Evolutionary conservation across 2,797 vertebrate species (phyloP).

Genomic region (Enteromius radiatus): DNA sequence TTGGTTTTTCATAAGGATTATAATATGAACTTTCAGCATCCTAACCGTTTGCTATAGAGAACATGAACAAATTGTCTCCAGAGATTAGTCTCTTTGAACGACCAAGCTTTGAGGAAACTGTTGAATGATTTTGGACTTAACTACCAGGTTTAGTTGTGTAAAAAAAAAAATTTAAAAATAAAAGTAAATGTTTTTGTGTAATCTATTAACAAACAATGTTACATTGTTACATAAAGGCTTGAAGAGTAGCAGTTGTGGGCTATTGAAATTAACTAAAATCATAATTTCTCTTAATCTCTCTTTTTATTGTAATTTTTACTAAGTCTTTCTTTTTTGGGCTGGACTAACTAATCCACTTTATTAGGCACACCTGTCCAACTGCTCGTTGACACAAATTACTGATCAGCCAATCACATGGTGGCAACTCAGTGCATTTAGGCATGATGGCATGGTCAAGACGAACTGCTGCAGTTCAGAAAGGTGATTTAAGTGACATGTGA

Average conservation of each 20-base stretch:
- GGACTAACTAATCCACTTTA: too few species aligned
- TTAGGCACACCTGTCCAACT: too few species aligned
- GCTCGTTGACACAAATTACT: too few species aligned
- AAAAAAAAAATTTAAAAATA: too few species aligned
- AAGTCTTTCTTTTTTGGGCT: too few species aligned
- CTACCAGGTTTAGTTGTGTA: background rate
- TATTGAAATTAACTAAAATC: background rate
- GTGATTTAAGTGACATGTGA: too few species aligned
- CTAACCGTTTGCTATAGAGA: background rate
- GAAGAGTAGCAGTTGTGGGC: background rate
- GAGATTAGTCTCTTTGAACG: background rate
- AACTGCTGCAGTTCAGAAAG: too few species aligned
- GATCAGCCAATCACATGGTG: too few species aligned
- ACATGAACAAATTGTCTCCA: background rate
- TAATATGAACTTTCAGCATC: background rate
- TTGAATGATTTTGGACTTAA: background rate
- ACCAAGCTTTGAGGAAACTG: background rate
- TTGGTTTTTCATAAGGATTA: background rate
- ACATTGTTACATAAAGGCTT: background rate
- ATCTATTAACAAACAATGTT: background rate
- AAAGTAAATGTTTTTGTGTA: background rate
- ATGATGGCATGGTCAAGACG: too few species aligned
- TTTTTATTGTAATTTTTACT: too few species aligned
- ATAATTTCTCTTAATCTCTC: too few species aligned
- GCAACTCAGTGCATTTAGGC: too few species aligned